Conservation (phyloP, 1,140 invertebrate species). For the Orius laevigatus region DNA sequence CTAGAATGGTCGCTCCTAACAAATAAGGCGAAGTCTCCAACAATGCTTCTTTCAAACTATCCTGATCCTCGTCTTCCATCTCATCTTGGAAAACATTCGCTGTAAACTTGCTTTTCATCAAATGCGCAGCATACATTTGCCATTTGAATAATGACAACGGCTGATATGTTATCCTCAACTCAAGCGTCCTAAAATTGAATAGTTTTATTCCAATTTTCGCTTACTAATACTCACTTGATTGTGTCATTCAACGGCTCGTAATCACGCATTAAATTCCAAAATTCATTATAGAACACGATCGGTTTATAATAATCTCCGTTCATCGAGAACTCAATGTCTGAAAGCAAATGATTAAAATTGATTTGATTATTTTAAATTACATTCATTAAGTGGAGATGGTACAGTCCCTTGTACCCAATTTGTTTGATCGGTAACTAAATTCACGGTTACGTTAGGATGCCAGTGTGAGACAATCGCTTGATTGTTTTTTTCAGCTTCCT, state of each 20-base stretch:
- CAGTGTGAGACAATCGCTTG: constrained; percentile 91
- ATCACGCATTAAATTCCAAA: constrained; percentile 95
- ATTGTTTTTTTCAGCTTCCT: constrained; percentile 65
- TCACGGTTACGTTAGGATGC: constrained; percentile 97
- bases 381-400: constrained; percentile 83
- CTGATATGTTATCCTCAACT: constrained; percentile 71
- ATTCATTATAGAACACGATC: constrained; percentile 91
- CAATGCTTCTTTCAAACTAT: constrained; percentile 91
- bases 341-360: constrained; percentile 18
- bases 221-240: constrained; percentile 34
- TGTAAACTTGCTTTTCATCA: constrained; percentile 67
- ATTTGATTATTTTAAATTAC: constrained; percentile 29
- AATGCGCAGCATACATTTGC: constrained; percentile 93
- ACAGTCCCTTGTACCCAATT: constrained; percentile 79
- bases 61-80: constrained; percentile 52
- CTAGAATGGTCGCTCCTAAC: constrained; percentile 74
- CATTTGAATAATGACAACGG: constrained; percentile 92
- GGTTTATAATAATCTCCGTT: constrained; percentile 77
- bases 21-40: constrained; percentile 95
- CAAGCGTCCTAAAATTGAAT: constrained; percentile 27
- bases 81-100: constrained; percentile 30
- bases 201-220: constrained; percentile 1
- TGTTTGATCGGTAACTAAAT: constrained; percentile 87
- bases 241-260: constrained; percentile 89
- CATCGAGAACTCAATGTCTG: constrained; percentile 74